Conservation (phyloP, 2,888 invertebrate species). For the Lithophane ornitopus region DNA sequence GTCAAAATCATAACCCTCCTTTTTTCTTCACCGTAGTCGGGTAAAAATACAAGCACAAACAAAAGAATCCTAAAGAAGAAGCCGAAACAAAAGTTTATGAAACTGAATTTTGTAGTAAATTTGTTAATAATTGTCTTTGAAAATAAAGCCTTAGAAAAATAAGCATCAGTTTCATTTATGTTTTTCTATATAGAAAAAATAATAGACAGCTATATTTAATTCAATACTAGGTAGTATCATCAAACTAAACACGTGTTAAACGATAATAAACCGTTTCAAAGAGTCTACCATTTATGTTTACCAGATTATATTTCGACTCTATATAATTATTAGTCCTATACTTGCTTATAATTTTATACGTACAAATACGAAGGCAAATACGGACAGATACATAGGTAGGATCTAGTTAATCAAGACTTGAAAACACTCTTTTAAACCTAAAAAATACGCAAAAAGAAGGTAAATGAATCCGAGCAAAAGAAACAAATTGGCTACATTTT, state of each 20-base stretch:
- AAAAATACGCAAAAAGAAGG: conserved; percentile 27
- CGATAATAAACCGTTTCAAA: background rate
- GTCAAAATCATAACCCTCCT: too few species aligned
- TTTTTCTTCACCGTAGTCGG: too few species aligned
- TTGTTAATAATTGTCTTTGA: background rate
- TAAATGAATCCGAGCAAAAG: conserved; percentile 59
- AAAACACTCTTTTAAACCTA: background rate
- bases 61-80: background rate
- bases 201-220: background rate
- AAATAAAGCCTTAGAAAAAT: background rate
- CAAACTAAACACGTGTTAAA: background rate
- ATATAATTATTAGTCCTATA: background rate
- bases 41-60: background rate
- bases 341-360: background rate
- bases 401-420: background rate
- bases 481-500: conserved; percentile 75
- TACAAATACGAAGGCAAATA: background rate
- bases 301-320: background rate
- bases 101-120: background rate
- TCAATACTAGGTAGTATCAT: background rate
- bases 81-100: background rate
- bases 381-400: background rate
- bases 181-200: background rate
- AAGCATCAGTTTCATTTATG: background rate
- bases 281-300: too few species aligned